Evolutionary conservation across 1,140 invertebrate genomes (phyloP).

Genomic region (Euwallacea similis): DNA sequence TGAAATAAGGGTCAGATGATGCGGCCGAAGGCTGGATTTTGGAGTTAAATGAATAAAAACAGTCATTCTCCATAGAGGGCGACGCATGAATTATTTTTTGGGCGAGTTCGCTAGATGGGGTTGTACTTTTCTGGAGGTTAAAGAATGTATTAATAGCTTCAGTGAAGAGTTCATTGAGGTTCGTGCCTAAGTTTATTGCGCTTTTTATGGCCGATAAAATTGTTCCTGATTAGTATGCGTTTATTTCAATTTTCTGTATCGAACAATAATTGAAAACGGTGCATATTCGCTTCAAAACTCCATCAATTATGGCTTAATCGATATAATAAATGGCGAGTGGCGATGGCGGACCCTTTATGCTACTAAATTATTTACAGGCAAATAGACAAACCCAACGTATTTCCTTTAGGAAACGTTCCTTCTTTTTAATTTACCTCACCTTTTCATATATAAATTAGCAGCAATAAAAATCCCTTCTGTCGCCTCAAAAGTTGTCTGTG

Average conservation of each 20-base stretch:
- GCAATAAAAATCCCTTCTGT: conserved; percentile 11
- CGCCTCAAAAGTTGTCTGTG: not conserved
- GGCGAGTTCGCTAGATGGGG: too few species aligned
- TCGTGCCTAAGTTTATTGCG: conserved; percentile 6
- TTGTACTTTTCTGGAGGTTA: too few species aligned
- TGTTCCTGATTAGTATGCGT: conserved; percentile 39
- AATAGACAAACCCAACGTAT: conserved; percentile 37
- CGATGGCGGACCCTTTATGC: conserved; percentile 34
- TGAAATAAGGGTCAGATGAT: too few species aligned
- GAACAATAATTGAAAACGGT: conserved; percentile 23
- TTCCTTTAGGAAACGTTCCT: conserved; percentile 24
- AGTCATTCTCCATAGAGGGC: too few species aligned
- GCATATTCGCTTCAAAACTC: conserved; percentile 37
- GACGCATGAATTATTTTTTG: too few species aligned
- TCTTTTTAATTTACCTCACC: conserved; percentile 25
- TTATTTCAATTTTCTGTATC: conserved; percentile 44
- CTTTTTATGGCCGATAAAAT: conserved; percentile 14
- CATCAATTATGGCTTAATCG: conserved; percentile 43
- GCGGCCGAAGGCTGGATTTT: too few species aligned
- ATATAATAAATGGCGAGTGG: conserved; percentile 37
- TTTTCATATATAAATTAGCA: not conserved
- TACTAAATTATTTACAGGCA: conserved; percentile 39
- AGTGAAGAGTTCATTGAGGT: too few species aligned
- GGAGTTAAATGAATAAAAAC: too few species aligned
- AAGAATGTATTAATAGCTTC: too few species aligned